Base-by-base conservation (phyloP, 2,113 vertebrate species). In the Pygoscelis antarcticus region DNA sequence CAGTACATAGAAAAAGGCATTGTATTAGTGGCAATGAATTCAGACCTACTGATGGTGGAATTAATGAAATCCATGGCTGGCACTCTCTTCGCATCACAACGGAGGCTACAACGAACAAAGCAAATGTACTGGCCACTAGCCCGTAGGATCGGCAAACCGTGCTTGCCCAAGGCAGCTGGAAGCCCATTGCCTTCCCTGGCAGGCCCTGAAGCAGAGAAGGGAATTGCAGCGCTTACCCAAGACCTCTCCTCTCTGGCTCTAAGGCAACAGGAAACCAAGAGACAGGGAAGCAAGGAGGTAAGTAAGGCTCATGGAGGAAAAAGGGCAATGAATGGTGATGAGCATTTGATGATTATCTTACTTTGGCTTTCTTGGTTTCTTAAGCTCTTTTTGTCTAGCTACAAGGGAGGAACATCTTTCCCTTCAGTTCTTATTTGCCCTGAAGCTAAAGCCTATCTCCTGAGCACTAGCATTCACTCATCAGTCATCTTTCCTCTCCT, bases 1-100 rank as follows among this genome's bases (percentile, higher is more conserved):
- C 75, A 78, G 91, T 61, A 42, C 94, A 96, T 46, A 98, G 96
- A 95, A 96, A 97, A 95, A 96, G 78, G 91, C 94, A 98, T 98
- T 98, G 97, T 98, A 96, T 97, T 96, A 93, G 77, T 87, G 94
- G 98, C 97, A 96, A 83, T 95, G 97, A 97, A 97, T 96, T 97
- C 96, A 97, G 97, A 97, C 97, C 97, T 91, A 97, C 96, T 97
- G 96, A 97, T 97, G 97, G 94, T 89, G 91, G 93, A 97, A 98
- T 98, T 98, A 98, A 97, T 96, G 95, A 98, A 98, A 97, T 95
- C 87, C 15, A 1, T 90, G 97, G 87, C 93, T 97, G 97, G 97
- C 94, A 91, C 79, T 89, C 82, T 95, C 89, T 75, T 75, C 10
- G 20, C 81, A 87, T 95, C 95, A 92, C 15, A 46, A 77, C 9